A percentile compares a stretch with the other conserved stretches of the same genome.
These are phyloP conservation scores for Pseudococcus jackbeardsleyi DNA, from an alignment of 2,888 invertebrate species.

Conservation along the genomic window DNA sequence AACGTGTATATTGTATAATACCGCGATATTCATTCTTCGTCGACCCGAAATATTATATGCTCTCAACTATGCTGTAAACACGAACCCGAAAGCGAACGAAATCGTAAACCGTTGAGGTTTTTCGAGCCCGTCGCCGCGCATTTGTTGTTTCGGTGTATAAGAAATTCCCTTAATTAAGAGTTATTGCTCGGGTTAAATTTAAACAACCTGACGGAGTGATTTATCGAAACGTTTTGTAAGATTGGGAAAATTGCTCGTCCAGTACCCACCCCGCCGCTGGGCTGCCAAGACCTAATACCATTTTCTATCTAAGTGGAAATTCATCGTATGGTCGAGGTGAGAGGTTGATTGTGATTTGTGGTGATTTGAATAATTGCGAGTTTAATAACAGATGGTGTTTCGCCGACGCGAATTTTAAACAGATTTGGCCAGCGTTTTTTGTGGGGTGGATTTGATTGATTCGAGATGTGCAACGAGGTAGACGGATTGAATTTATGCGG, in stretches of 20 bases:
- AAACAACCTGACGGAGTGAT: conserved; percentile 19
- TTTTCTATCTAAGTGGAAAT: not conserved
- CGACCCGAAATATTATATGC: not conserved
- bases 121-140: not conserved
- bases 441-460: conserved; percentile 12
- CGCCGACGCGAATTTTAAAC: not conserved
- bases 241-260: not conserved
- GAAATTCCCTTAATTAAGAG: conserved; percentile 24
- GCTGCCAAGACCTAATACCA: not conserved
- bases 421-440: not conserved
- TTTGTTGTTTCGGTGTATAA: not conserved
- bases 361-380: conserved; percentile 1
- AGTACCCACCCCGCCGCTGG: not conserved
- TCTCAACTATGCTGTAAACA: not conserved
- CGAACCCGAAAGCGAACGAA: not conserved
- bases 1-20: not conserved
- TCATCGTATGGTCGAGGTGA: not conserved
- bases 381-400: not conserved
- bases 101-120: not conserved
- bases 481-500: not conserved
- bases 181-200: conserved; percentile 10
- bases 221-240: conserved; percentile 14
- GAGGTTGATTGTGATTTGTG: conserved; percentile 22
- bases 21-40: not conserved
- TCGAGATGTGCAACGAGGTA: not conserved